phyloP scores from a whole-genome alignment of 30 jellyfish, hydroid and myxozoan species.

The Chrysaora quinquecirrha region DNA sequence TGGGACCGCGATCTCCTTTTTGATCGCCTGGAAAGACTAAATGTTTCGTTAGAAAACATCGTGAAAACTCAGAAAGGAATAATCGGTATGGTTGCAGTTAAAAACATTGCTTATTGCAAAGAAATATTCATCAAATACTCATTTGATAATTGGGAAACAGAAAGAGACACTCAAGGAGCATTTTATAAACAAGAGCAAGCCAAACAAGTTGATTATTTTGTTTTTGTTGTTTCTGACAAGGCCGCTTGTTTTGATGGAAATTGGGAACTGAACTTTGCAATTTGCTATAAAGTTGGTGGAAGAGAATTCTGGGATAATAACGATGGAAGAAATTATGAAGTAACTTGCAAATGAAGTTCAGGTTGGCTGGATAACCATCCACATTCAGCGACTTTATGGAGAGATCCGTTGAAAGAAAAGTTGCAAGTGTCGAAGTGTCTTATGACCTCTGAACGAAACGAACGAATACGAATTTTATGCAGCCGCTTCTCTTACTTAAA shows the following conservation, averaged over 20 bases:
- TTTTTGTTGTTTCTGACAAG: slow-evolving; percentile 52
- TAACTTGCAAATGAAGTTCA: neutral
- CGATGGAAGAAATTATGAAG: slow-evolving; percentile 29
- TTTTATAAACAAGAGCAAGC: slow-evolving; percentile 61
- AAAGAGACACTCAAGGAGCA: slow-evolving; percentile 50
- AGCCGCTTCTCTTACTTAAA: too few species aligned
- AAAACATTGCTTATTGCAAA: slow-evolving; percentile 69
- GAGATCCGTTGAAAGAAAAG: too few species aligned
- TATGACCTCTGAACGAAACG: too few species aligned
- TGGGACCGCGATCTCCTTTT: slow-evolving; percentile 6
- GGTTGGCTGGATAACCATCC: neutral
- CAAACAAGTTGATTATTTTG: slow-evolving; percentile 63
- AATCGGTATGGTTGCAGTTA: slow-evolving; percentile 86
- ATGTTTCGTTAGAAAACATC: slow-evolving; percentile 48
- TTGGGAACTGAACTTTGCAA: slow-evolving; percentile 70
- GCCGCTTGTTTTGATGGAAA: neutral
- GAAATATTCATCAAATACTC: slow-evolving; percentile 58
- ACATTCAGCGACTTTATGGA: neutral
- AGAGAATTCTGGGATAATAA: slow-evolving; percentile 89
- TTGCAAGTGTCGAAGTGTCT: too few species aligned
- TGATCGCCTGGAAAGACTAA: slow-evolving; percentile 3
- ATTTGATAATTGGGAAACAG: slow-evolving; percentile 72
- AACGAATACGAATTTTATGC: too few species aligned
- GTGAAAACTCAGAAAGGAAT: slow-evolving; percentile 39
- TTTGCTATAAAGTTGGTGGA: slow-evolving; percentile 68